A percentile compares a stretch with the other conserved stretches of the same genome.
Evolutionary conservation across 2,113 vertebrate genomes (phyloP).

Genomic region (Colius striatus): DNA sequence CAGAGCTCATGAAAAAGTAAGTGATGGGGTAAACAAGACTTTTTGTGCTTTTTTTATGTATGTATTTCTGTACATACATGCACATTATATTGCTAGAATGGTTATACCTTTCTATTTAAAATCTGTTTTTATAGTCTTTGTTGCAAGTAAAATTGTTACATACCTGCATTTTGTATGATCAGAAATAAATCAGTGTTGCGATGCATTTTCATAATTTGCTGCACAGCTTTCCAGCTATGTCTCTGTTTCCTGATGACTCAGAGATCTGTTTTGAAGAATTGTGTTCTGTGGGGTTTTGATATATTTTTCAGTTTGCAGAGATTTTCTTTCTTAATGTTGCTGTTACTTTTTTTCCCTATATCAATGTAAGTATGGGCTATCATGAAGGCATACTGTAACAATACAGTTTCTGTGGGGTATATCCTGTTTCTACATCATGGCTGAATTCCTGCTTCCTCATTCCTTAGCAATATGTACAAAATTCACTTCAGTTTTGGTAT

Average conservation of each 20-base stretch:
- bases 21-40: conserved; percentile 64
- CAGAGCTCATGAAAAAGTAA: conserved; percentile 94
- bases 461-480: neutral
- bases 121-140: neutral
- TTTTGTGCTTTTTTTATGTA: neutral
- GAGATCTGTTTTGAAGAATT: neutral
- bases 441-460: neutral
- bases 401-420: neutral
- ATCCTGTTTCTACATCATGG: neutral
- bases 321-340: neutral
- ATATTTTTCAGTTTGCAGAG: neutral
- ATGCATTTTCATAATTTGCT: neutral
- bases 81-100: neutral
- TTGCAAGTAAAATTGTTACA: neutral
- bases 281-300: neutral
- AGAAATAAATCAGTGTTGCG: neutral
- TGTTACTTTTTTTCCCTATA: neutral
- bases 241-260: conserved; percentile 25
- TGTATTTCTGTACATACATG: conserved; percentile 19
- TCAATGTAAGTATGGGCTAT: neutral
- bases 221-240: neutral
- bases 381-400: neutral
- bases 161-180: neutral
- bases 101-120: neutral
- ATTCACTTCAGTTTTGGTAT: neutral